Evolutionary conservation across 2,797 vertebrate genomes (phyloP), one percentile per base, ranked within the genome.

Genomic region (Cynodonichthys magdalenae): DNA sequence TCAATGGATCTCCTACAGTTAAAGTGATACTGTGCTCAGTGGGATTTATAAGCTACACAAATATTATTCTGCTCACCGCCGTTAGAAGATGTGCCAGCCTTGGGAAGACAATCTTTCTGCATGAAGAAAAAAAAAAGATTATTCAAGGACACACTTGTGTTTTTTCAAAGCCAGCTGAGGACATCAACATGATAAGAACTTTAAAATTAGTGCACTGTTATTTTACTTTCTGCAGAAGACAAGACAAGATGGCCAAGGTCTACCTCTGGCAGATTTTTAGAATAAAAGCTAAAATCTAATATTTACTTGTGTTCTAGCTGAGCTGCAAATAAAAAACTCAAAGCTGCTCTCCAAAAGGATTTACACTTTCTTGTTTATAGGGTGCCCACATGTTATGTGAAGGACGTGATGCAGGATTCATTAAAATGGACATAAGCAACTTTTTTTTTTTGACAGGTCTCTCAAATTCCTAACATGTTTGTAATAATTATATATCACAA

Each of bases 71-170:
- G 29, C 87, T 85, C 78, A 92, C 91, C 81, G 20, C 78, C 19
- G 59, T 71, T 71, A 24, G 73, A 71, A 53, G 85, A 79, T 14
- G 66, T 24, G 46, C 74, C 27, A 0, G 36, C 31, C 71, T 74
- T 88, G 4, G 2, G 64, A 19, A 59, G 29, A 66, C 60, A 71
- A 24, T 92, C 86, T 83, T 86, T 90, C 92, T 92, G 83, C 67
- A 34, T 24, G 51, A 45, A 73, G 47, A 61, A 69, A 52, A 57
- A 0, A 44, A 48, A 65, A 6, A 48, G 36, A 18, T 63, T 51
- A 46, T 36, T 75, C 52, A 60, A 58, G 18, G 28, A 3, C 20
- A 24, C 55, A 71, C 9, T 60, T 18, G 18, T 1, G n/a, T 15
- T 15, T 19, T 31, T n/a, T 12, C 66, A 49, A 57, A 39, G 29